Base-by-base conservation (phyloP, 2,797 vertebrate species). In the Lindbergichthys nudifrons region DNA sequence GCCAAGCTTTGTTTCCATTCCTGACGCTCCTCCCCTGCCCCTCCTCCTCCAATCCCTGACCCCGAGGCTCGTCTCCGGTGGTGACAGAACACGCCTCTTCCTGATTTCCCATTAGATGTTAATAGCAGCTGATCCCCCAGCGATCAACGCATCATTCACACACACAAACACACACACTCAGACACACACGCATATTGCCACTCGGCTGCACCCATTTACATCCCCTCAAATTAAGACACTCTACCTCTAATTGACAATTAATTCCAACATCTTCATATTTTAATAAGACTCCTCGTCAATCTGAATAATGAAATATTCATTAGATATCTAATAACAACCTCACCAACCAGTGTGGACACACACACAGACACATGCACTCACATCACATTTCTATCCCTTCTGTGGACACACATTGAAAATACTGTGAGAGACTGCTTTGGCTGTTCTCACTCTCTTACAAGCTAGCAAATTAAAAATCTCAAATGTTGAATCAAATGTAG, bases 181-280 rank as follows among this genome's bases (percentile, higher is more conserved):
- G 75, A 70, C 57, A 54, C 66, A 60, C 70, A 50, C 74, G 61
- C 77, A 61, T 75, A 56, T 47, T 50, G 65, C 77, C 80, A 85
- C 84, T 87, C 83, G 48, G 85, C 88, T 76, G 88, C 89, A 88
- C 86, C 82, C 91, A 91, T 95, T 95, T 94, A 93, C 93, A 94
- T 92, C 92, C 90, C 84, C 88, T 93, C 92, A 92, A 95, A 96
- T 96, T 94, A 95, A 95, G 94, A 95, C 93, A 95, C 95, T 94
- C 92, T 89, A 88, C 86, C 89, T 90, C 93, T 95, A 96, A 96
- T 95, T 95, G 95, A 95, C 95, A 95, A 95, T 95, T 96, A 95
- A 95, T 95, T 96, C 94, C 93, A 95, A 95, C 94, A 95, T 95
- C 94, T 95, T 95, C 93, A 94, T 95, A 95, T 95, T 96, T 95